Conservation (phyloP, 2,888 invertebrate genomes). For the Hyppa rectilinea region DNA sequence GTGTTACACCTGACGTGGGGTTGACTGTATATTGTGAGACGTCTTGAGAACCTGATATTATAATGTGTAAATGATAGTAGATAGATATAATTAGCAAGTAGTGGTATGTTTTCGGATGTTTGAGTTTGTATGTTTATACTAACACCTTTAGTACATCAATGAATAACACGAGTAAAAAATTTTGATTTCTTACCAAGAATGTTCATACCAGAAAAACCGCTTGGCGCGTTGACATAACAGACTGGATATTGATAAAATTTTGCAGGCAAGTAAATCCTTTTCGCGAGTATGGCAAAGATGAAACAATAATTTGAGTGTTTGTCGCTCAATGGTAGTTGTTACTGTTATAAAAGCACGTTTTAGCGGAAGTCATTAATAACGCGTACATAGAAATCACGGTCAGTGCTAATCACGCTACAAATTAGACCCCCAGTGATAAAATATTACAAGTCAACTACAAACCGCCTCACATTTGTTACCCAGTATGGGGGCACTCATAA, state of each 20-base stretch:
- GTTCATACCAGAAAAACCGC: neutral
- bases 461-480: neutral
- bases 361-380: constrained; percentile 21
- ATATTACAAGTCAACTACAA: constrained; percentile 14
- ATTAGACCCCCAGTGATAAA: constrained; percentile 33
- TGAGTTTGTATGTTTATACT: neutral
- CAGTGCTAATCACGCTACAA: constrained; percentile 44
- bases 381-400: constrained; percentile 4
- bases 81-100: constrained; percentile 23
- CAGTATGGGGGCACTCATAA: constrained; percentile 29
- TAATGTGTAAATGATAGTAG: constrained; percentile 24
- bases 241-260: neutral
- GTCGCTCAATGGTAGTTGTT: neutral
- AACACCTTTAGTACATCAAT: too few species aligned
- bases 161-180: too few species aligned
- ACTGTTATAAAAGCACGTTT: neutral
- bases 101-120: constrained; percentile 19
- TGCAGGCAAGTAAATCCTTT: neutral
- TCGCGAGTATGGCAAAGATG: too few species aligned
- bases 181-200: constrained; percentile 3
- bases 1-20: neutral
- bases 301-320: neutral
- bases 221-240: too few species aligned
- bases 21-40: neutral
- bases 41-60: constrained; percentile 7